Percentiles rank a stretch among this genome's conserved stretches.
These are phyloP conservation scores for Drosophila paulistorum DNA, from an alignment of 1,140 invertebrate species.

Conservation along the genomic window DNA sequence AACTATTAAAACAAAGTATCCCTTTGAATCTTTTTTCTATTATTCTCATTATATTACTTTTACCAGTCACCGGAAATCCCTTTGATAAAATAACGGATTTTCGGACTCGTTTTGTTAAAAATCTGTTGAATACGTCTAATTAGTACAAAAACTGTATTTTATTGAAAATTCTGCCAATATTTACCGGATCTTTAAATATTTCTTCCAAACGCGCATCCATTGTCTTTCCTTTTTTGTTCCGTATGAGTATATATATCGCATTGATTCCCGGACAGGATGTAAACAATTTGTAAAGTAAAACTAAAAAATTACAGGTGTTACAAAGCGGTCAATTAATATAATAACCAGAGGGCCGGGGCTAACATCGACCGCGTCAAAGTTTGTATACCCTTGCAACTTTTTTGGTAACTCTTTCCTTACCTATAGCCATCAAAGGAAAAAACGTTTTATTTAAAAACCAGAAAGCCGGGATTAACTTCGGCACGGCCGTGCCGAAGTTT, in stretches of 20 bases:
- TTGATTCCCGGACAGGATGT: conserved; percentile 89
- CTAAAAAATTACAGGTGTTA: conserved; percentile 21
- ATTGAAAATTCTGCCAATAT: conserved; percentile 29
- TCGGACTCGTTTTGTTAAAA: conserved; percentile 85
- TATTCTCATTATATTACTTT: not conserved
- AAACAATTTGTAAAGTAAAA: conserved; percentile 92
- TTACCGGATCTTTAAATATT: conserved; percentile 88
- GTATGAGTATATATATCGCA: conserved; percentile 90
- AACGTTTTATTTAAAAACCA: too few relatives aligned
- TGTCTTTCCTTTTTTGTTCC: conserved; percentile 91
- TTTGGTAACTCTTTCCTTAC: too few relatives aligned
- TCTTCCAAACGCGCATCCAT: conserved; percentile 88
- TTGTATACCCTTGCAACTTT: too few relatives aligned
- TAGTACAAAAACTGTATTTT: conserved; percentile 83
- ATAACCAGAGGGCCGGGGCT: too few relatives aligned
- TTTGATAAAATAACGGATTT: conserved; percentile 87
- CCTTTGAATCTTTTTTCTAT: not conserved
- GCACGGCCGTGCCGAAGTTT: too few relatives aligned
- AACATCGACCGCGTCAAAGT: too few relatives aligned
- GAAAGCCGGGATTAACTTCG: too few relatives aligned
- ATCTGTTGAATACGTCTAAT: conserved; percentile 82
- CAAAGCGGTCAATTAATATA: too few relatives aligned
- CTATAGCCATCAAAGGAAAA: too few relatives aligned
- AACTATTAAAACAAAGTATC: conserved; percentile 55
- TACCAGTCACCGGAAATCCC: conserved; percentile 86